Base-by-base conservation (phyloP, 2,113 vertebrate genomes). In the Gorsachius goisagi region DNA sequence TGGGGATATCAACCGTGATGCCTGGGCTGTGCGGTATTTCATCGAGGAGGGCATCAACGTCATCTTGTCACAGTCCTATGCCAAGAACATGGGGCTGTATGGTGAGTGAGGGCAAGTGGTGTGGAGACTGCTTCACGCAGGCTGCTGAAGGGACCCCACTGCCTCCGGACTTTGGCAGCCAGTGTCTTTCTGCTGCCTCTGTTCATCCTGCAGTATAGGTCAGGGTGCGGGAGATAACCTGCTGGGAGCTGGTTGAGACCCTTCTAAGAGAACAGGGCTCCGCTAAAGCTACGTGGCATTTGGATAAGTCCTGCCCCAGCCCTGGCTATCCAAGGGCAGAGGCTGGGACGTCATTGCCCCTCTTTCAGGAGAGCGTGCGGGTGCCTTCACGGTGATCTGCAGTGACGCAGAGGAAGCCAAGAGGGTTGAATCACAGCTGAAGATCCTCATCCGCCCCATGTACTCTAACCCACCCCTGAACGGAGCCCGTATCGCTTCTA, bases 71-170 rank as follows among this genome's bases (percentile, higher is more conserved):
- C 99, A 99, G 97, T 99, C 99, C 37, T 99, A 99, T 0, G 99
- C 99, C 26, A 99, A 99, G 97, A 99, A 99, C 97, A 99, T 99
- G 99, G 99, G 99, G 35, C 98, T 99, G 20, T 99, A 99, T 2
- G 99, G 99, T 99, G 97, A 99, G 99, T 55, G 15, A 50, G 35
- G 22, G 23, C 32, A 26, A 2, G 2, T 45, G 45, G n/a, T 1
- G 8, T 32, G n/a, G 45, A 37, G n/a, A 3, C 14, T 6, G 21
- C 49, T 59, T 41, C 24, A 60, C 41, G 39, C 30, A 47, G 27
- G 37, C 30, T 85, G 50, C 77, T 26, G 28, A 20, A 50, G 32
- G 50, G 23, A 56, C 13, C 19, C 33, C 0, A 5, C 0, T n/a
- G n/a, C 19, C 27, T 15, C 20, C 2, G 4, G 26, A 55, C 28